Evolutionary conservation across 2,888 invertebrate genomes (phyloP), one percentile per base, ranked within the genome.

Genomic region (Isotomurus palustris): DNA sequence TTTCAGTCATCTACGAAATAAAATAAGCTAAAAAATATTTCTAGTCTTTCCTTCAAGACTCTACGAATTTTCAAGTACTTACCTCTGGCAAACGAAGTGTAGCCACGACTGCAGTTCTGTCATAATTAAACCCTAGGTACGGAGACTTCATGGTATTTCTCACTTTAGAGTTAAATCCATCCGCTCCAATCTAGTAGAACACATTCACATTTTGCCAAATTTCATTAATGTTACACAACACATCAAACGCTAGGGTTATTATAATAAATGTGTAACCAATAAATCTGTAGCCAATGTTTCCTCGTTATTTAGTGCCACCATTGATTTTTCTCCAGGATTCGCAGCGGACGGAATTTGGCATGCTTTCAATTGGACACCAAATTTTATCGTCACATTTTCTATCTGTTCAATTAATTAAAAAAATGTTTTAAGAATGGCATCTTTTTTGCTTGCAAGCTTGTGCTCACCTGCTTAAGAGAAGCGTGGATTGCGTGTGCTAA

Each of bases 81-180:
- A 89, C 91, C 78, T 91, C 88, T 17, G 83, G 80, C 56, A 96
- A 76, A 71, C 87, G 78, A 29, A 97, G 76, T 0, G 94, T 95
- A 1, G 95, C 95, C 0, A 99, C 96, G 22, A 99, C 81, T 5
- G 88, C 96, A 81, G 84, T 85, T 74, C 95, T 91, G 49, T 91
- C 82, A 74, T 99, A 97, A 70, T 84, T 84, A 83, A 91, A 87
- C 0, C 84, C 80, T 1, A 92, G 73, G 67, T 90, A 88, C 71
- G 88, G 84, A 14, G 88, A 84, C 19, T 83, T 84, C 86, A 93
- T 90, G 24, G 86, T 80, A 63, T 84, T 78, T 10, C 97, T 82
- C 2, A 97, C 91, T 55, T 85, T 79, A 0, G 97, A 97, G 73
- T 89, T 89, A 0, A 84, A 85, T 1, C 97, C 97, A 79, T 99